These are phyloP conservation scores for Toxostoma redivivum DNA, from an alignment of 2,113 vertebrate genomes.

Conservation along the genomic window DNA sequence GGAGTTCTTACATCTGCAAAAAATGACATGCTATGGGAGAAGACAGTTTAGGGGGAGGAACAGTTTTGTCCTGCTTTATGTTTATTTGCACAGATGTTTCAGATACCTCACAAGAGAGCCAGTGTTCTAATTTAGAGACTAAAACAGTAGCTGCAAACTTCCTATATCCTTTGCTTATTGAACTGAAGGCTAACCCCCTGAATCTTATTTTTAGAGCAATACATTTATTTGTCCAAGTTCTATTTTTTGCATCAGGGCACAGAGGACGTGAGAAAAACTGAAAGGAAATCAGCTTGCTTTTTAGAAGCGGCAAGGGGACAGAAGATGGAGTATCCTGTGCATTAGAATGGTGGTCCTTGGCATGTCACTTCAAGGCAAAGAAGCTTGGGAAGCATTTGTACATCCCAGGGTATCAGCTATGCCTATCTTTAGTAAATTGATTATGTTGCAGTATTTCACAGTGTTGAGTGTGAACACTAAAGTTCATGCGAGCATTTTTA, in stretches of 20 bases:
- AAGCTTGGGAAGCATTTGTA: not conserved
- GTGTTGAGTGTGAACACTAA: not conserved
- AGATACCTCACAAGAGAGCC: not conserved
- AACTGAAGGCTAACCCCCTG: not conserved
- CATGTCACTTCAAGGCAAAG: not conserved
- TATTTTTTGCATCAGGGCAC: not conserved
- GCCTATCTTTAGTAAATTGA: not conserved
- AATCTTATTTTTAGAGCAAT: not conserved
- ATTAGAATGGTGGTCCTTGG: not conserved
- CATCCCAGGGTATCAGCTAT: not conserved
- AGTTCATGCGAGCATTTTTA: not conserved
- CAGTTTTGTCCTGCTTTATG: not conserved
- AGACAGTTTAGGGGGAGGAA: not conserved
- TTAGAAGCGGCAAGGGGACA: not conserved
- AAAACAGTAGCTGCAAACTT: not conserved
- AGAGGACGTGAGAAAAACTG: not conserved
- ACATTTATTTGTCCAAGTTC: not conserved
- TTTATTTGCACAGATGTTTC: constrained; percentile 21
- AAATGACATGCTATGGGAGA: not conserved
- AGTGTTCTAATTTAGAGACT: not conserved
- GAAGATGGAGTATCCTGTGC: not conserved
- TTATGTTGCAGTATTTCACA: not conserved
- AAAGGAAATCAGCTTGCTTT: not conserved
- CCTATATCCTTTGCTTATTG: not conserved
- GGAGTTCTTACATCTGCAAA: not conserved